Percentiles rank a stretch among this genome's conserved stretches.
Evolutionary conservation across 1,140 invertebrate species (phyloP).

Genomic region (Dendroctonus valens): DNA sequence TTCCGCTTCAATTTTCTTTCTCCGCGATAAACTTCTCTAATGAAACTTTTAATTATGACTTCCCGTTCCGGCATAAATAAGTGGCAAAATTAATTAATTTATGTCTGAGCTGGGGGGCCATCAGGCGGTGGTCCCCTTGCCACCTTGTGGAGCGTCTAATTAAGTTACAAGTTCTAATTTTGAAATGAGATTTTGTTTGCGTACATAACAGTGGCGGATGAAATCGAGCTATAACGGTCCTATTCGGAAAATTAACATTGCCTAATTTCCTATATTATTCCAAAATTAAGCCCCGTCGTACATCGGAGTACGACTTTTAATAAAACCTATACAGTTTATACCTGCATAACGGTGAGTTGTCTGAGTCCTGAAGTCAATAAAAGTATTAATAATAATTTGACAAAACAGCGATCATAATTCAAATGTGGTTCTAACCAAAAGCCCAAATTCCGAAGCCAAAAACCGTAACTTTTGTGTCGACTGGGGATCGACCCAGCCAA

Average conservation of each 20-base stretch:
- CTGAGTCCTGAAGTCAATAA: too few relatives aligned
- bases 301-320: too few relatives aligned
- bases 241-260: too few relatives aligned
- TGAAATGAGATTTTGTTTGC: not conserved
- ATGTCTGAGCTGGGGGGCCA: not conserved
- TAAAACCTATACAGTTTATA: too few relatives aligned
- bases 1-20: slow-evolving; percentile 8
- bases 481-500: slow-evolving; percentile 4
- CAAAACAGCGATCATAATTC: too few relatives aligned
- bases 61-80: slow-evolving; percentile 18
- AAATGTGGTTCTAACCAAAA: too few relatives aligned
- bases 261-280: too few relatives aligned
- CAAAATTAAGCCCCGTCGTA: too few relatives aligned
- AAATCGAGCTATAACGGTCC: too few relatives aligned
- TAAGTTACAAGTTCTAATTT: slow-evolving; percentile 15
- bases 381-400: too few relatives aligned
- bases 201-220: not conserved
- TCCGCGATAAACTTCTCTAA: slow-evolving; percentile 5
- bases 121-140: not conserved
- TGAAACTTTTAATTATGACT: slow-evolving; percentile 20
- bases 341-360: too few relatives aligned
- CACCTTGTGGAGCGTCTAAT: slow-evolving; percentile 11
- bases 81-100: slow-evolving; percentile 21
- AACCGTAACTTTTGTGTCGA: slow-evolving; percentile 1
- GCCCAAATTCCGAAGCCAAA: not conserved